phyloP scores from a whole-genome alignment of 2,797 vertebrate species.

The Acestrorhynchus altus region DNA sequence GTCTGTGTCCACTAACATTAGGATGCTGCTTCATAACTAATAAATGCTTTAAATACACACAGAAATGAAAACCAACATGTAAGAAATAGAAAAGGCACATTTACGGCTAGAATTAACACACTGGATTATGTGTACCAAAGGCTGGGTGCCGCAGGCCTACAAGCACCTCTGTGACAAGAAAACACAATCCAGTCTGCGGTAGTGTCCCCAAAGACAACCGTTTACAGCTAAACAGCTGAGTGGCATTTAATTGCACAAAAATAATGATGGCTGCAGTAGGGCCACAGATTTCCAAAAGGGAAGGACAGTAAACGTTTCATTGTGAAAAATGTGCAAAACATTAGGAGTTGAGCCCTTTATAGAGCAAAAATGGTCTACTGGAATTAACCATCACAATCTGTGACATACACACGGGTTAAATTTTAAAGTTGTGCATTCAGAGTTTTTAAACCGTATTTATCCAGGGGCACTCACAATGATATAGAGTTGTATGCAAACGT shows the following conservation, averaged over 20 bases:
- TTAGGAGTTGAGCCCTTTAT: conserved; percentile 45
- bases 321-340: conserved; percentile 80
- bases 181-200: conserved; percentile 7
- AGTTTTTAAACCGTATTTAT: background rate
- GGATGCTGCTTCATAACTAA: conserved; percentile 58
- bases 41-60: conserved; percentile 77
- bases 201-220: conserved; percentile 16
- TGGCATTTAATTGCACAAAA: conserved; percentile 31
- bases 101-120: conserved; percentile 55
- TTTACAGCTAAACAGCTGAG: conserved; percentile 13
- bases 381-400: conserved; percentile 23
- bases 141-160: conserved; percentile 14
- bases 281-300: background rate
- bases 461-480: background rate
- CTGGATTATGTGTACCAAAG: conserved; percentile 69
- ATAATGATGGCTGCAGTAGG: conserved; percentile 7
- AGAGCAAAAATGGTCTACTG: conserved; percentile 22
- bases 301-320: conserved; percentile 22
- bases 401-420: background rate
- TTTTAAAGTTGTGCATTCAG: background rate
- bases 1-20: background rate
- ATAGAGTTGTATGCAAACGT: too few relatives aligned
- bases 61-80: conserved; percentile 64
- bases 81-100: conserved; percentile 62
- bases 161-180: background rate